Conservation (phyloP, 2,113 vertebrate genomes). For the Vicugna pacos region DNA sequence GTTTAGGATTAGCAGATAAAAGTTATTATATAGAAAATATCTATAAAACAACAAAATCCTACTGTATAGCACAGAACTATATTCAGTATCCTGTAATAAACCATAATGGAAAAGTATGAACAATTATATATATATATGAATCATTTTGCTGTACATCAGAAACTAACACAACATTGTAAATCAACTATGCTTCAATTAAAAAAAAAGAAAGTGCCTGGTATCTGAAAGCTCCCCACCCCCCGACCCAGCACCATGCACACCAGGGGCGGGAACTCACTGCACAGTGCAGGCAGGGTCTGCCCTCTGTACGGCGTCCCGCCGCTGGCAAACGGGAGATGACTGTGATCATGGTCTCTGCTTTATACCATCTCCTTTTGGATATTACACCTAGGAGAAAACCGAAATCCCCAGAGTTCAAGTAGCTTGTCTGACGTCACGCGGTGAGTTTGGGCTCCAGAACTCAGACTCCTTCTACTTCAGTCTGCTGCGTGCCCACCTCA, state of each 20-base stretch:
- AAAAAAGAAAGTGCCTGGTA: too few relatives aligned
- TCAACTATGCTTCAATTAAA: too few relatives aligned
- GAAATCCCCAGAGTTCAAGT: neutral
- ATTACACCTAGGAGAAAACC: neutral
- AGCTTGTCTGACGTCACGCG: neutral
- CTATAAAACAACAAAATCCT: too few relatives aligned
- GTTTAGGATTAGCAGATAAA: too few relatives aligned
- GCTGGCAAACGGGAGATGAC: accelerated
- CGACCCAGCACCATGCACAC: accelerated
- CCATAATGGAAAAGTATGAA: too few relatives aligned
- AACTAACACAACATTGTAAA: too few relatives aligned
- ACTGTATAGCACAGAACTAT: too few relatives aligned
- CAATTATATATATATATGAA: too few relatives aligned
- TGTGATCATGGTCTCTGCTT: neutral
- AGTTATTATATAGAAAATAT: too few relatives aligned
- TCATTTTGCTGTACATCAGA: too few relatives aligned
- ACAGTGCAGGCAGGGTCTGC: neutral
- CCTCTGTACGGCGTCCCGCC: accelerated
- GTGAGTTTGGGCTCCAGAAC: neutral
- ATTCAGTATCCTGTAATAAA: too few relatives aligned
- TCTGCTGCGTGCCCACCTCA: neutral
- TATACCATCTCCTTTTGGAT: neutral
- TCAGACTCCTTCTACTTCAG: neutral
- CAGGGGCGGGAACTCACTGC: neutral
- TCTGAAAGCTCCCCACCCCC: neutral